Evolutionary conservation across 2,888 invertebrate species (phyloP).

Genomic region (Dasypogon diadema): DNA sequence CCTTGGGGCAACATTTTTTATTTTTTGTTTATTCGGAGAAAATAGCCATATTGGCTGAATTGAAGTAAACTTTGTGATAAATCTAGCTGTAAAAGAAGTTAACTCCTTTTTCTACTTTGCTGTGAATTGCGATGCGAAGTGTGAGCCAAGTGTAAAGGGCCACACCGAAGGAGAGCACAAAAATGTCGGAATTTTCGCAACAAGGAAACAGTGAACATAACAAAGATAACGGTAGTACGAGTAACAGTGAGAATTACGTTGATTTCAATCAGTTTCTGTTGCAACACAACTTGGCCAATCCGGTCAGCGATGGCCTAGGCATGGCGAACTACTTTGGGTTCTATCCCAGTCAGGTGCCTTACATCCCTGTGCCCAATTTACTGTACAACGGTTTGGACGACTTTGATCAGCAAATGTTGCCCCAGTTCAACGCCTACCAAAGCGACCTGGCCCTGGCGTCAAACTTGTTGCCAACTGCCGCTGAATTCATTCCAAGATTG

Average conservation of each 20-base stretch:
- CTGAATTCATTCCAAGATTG: slow-evolving; percentile 66
- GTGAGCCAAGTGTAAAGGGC: neutral
- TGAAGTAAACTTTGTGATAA: slow-evolving; percentile 20
- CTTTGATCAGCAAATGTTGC: neutral
- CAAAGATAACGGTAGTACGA: neutral
- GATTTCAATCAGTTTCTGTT: slow-evolving; percentile 67
- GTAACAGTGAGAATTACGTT: slow-evolving; percentile 62
- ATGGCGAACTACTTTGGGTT: slow-evolving; percentile 33
- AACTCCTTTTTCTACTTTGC: neutral
- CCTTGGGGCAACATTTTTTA: slow-evolving; percentile 38
- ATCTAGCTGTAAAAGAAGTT: slow-evolving; percentile 8
- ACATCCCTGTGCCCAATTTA: slow-evolving; percentile 35
- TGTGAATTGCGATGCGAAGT: slow-evolving; percentile 2
- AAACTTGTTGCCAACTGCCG: slow-evolving; percentile 64
- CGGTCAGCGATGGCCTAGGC: slow-evolving; percentile 26
- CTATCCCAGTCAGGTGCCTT: slow-evolving; percentile 53
- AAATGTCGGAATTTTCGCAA: slow-evolving; percentile 20
- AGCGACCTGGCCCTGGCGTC: slow-evolving; percentile 62
- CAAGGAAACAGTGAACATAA: neutral
- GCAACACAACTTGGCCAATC: slow-evolving; percentile 64
- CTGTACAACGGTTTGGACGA: neutral
- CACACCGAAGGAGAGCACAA: neutral
- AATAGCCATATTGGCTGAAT: slow-evolving; percentile 7
- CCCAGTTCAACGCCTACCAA: slow-evolving; percentile 54
- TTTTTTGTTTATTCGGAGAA: slow-evolving; percentile 21